Conservation (phyloP, 2,888 invertebrate species). For the Leptothorax acervorum region DNA sequence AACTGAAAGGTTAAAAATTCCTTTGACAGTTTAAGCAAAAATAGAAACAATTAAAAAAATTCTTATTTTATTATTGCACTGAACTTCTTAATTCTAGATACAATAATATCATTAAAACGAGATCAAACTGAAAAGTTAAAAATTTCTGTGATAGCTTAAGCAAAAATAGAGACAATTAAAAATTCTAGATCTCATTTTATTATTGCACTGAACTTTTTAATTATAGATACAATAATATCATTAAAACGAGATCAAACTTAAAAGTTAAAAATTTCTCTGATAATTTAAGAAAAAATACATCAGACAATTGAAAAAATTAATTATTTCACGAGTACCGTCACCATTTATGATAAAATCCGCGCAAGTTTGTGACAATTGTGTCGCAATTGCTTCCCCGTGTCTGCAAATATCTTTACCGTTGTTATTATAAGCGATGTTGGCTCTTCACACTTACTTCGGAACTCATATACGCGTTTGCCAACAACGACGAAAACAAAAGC, state of each 20-base stretch:
- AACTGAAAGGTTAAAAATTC: not conserved
- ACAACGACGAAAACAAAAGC: slow-evolving; percentile 64
- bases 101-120: not conserved
- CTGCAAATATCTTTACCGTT: not conserved
- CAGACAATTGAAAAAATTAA: not conserved
- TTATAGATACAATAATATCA: not conserved
- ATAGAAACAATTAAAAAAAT: not conserved
- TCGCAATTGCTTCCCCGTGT: not conserved
- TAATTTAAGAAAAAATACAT: not conserved
- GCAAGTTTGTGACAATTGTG: not conserved
- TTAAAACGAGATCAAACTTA: not conserved
- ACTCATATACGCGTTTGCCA: not conserved
- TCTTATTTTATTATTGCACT: too few species aligned
- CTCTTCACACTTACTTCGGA: not conserved
- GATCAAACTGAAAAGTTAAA: not conserved
- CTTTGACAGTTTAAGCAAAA: not conserved
- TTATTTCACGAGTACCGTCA: not conserved
- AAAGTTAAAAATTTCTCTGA: not conserved
- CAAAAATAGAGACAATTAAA: not conserved
- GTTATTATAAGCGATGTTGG: not conserved
- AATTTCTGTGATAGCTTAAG: not conserved
- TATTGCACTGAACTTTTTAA: too few species aligned
- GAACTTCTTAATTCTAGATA: too few species aligned
- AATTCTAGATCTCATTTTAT: too few species aligned
- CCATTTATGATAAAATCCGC: not conserved